Evolutionary conservation across 2,797 vertebrate species (phyloP), one percentile per base, ranked within the genome.

Genomic region (Naso thynnoides): DNA sequence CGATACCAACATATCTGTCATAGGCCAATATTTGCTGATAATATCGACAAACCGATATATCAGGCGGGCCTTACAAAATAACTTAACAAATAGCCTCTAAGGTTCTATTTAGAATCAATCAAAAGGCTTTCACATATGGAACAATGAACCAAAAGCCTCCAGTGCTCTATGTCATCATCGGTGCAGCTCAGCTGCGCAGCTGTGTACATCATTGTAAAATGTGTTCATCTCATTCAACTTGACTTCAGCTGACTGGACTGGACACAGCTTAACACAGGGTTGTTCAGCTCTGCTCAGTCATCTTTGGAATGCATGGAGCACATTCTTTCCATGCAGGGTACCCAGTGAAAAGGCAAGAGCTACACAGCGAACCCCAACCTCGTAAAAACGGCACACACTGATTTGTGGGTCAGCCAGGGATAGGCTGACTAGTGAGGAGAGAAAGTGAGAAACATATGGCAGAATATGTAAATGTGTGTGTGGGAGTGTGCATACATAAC

Each of bases 281-380:
- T 47, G 82, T 86, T 86, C 64, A 80, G 79, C 83, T 81, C 74
- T 44, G 79, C 78, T 85, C 86, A 82, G 81, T 83, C 88, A 89
- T 92, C 86, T 86, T 74, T 88, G 90, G 89, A 88, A 91, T 83
- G 81, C 71, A 86, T 66, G 44, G 69, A 76, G 71, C 75, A 67
- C 76, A 87, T 90, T 92, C 76, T 83, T 91, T 91, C 81, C 88
- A 88, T 85, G 84, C 79, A 81, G 84, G 71, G 77, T 79, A 75
- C 70, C 48, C 44, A 48, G 61, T 66, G 63, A 76, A 87, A 84
- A 87, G 72, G 67, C 14, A 42, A 5, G 23, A 49, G 74, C 73
- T 64, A 69, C 69, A 75, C 27, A 56, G 61, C 31, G 21, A 59
- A 79, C 48, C 47, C 60, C 36, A 29, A 62, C 55, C 76, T 75